A percentile compares a stretch with the other conserved stretches of the same genome.
phyloP scores from a whole-genome alignment of 1,140 invertebrate species.

The Orchestia grillus region DNA sequence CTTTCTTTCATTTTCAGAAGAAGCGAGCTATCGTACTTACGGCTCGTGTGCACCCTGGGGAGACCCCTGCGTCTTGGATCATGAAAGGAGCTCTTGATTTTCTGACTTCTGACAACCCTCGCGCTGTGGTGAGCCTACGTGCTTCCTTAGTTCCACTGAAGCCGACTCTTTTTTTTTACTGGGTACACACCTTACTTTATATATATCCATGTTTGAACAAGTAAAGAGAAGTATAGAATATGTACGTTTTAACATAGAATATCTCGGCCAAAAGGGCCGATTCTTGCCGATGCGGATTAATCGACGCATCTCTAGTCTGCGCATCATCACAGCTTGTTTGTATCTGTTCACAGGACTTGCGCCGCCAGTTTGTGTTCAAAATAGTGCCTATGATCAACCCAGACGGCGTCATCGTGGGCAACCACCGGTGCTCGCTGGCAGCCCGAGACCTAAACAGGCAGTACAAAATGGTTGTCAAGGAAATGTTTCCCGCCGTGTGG shows the following conservation, averaged over 20 bases:
- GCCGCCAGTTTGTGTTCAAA: conserved; percentile 96
- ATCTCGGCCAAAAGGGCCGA: no score
- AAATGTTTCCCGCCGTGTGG: conserved; percentile 93
- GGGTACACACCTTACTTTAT: neutral
- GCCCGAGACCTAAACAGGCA: conserved; percentile 90
- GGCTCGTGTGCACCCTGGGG: conserved; percentile 88
- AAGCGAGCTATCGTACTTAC: conserved; percentile 78
- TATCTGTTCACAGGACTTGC: conserved; percentile 76
- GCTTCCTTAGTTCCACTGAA: neutral
- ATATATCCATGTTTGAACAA: neutral
- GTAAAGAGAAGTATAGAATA: no score
- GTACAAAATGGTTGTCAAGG: conserved; percentile 84
- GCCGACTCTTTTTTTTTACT: neutral
- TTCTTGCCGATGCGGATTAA: no score
- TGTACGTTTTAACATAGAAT: no score
- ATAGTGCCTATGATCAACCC: conserved; percentile 96
- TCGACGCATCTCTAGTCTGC: no score
- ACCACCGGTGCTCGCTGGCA: conserved; percentile 88
- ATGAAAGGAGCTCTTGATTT: conserved; percentile 86
- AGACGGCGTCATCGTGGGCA: conserved; percentile 95
- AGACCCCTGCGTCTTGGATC: conserved; percentile 90
- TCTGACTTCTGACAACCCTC: conserved; percentile 75
- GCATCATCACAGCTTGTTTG: conserved; percentile 12
- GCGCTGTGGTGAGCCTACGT: conserved; percentile 62
- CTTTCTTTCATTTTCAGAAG: conserved; percentile 58